Evolutionary conservation across 35 echinoderm and acorn worm species (phyloP).

Genomic region (Eucidaris tribuloides): DNA sequence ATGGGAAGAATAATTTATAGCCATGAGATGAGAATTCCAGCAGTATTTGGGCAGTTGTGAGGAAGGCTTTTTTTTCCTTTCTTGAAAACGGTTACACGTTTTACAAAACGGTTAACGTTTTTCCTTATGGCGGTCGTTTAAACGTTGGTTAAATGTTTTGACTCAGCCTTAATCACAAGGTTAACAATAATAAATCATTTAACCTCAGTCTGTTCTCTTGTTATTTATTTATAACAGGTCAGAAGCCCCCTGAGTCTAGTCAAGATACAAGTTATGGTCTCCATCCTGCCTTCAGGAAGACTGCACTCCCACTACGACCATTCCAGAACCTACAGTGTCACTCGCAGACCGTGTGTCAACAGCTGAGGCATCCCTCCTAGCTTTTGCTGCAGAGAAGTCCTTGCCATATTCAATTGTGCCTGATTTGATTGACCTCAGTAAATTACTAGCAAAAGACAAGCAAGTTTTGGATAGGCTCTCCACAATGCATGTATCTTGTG

Average conservation of each 20-base stretch:
- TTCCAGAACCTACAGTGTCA: constrained; percentile 9
- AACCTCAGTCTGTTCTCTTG: too few species aligned
- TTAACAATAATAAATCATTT: too few species aligned
- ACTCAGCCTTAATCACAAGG: too few species aligned
- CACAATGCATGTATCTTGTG: too few species aligned
- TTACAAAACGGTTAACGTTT: too few species aligned
- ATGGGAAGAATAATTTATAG: too few species aligned
- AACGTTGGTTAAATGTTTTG: too few species aligned
- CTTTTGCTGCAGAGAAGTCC: constrained; percentile 54
- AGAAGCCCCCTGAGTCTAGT: not conserved
- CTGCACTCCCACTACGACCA: not conserved
- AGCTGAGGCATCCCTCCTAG: constrained; percentile 49
- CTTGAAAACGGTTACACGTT: too few species aligned
- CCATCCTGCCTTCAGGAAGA: not conserved
- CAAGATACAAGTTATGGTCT: not conserved
- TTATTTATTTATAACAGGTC: not conserved
- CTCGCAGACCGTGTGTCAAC: constrained; percentile 35
- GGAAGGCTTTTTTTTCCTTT: too few species aligned
- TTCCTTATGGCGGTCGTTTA: too few species aligned
- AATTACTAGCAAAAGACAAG: constrained; percentile 41
- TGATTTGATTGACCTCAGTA: constrained; percentile 41
- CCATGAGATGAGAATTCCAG: too few species aligned
- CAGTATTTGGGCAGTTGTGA: too few species aligned
- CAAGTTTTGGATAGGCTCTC: constrained; percentile 18
- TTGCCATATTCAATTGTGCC: constrained; percentile 36